Conservation (phyloP, 2,113 vertebrate species). For the Nibea coibor region DNA sequence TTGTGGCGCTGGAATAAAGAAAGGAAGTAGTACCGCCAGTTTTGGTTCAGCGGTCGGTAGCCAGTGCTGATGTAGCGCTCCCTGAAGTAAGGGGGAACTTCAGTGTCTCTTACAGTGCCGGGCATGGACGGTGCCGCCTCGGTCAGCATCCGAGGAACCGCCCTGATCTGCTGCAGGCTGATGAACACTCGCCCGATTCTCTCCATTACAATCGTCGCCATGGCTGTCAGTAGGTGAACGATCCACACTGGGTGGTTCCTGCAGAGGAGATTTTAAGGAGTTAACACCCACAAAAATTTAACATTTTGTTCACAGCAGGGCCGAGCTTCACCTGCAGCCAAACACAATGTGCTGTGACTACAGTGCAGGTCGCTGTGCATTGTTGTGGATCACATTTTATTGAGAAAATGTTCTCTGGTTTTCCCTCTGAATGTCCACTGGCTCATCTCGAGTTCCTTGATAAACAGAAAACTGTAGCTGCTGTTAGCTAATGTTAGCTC, state of each 20-base stretch:
- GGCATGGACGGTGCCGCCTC: conserved; percentile 74
- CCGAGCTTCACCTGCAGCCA: no score
- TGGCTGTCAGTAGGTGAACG: conserved; percentile 41
- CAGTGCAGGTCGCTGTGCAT: no score
- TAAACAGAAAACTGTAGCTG: no score
- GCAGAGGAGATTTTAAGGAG: not conserved
- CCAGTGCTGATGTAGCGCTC: conserved; percentile 87
- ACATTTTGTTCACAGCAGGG: no score
- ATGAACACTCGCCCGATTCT: conserved; percentile 85
- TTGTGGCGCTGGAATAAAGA: conserved; percentile 93
- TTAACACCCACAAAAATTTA: not conserved
- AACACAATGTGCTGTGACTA: no score
- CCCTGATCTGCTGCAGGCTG: conserved; percentile 78
- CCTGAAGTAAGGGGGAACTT: conserved; percentile 89
- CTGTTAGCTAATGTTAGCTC: no score
- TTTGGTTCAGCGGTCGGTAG: conserved; percentile 87
- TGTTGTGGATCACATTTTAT: no score
- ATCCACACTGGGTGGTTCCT: conserved; percentile 23
- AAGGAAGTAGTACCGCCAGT: conserved; percentile 91
- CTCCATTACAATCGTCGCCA: conserved; percentile 85
- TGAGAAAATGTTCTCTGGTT: no score
- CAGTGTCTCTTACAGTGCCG: conserved; percentile 82
- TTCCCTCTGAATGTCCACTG: no score
- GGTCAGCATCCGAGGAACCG: conserved; percentile 77
- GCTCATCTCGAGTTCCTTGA: no score